A percentile compares a stretch with the other conserved stretches of the same genome.
Evolutionary conservation across 2,797 vertebrate genomes (phyloP).

Genomic region (Gymnocypris eckloni): DNA sequence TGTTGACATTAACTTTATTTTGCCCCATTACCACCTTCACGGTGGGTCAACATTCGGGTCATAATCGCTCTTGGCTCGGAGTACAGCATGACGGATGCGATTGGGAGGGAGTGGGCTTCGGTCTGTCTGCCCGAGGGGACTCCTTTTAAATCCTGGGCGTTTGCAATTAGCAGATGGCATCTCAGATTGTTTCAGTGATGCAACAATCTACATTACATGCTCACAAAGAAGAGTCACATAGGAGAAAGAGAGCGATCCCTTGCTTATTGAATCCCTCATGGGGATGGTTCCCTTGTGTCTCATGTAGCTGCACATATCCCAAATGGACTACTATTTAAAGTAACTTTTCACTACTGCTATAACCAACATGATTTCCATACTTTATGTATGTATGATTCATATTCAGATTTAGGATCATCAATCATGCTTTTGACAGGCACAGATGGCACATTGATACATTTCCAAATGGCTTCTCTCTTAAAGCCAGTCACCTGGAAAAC

Average conservation of each 20-base stretch:
- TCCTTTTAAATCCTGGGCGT: constrained; percentile 57
- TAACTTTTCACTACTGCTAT: constrained; percentile 9
- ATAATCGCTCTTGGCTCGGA: constrained; percentile 3
- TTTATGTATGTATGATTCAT: constrained; percentile 41
- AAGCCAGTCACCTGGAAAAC: constrained; percentile 53
- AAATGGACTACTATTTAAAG: constrained; percentile 11
- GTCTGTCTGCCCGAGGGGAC: constrained; percentile 50
- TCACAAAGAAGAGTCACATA: constrained; percentile 21
- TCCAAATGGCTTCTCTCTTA: constrained; percentile 55
- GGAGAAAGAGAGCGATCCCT: neutral
- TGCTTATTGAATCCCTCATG: constrained; percentile 20
- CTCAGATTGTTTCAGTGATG: constrained; percentile 55
- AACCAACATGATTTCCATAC: constrained; percentile 28
- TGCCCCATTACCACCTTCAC: constrained; percentile 34
- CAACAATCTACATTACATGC: constrained; percentile 44
- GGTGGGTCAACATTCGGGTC: constrained; percentile 22
- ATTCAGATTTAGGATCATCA: constrained; percentile 57
- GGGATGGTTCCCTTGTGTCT: neutral
- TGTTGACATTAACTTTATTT: neutral
- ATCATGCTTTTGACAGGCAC: constrained; percentile 57
- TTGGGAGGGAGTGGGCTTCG: neutral
- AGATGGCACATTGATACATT: constrained; percentile 56
- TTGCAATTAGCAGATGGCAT: constrained; percentile 61
- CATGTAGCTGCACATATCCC: neutral
- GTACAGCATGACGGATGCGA: constrained; percentile 15